These are phyloP conservation scores for Mesembrinibis cayennensis DNA, from an alignment of 2,113 vertebrate species.

Conservation along the genomic window DNA sequence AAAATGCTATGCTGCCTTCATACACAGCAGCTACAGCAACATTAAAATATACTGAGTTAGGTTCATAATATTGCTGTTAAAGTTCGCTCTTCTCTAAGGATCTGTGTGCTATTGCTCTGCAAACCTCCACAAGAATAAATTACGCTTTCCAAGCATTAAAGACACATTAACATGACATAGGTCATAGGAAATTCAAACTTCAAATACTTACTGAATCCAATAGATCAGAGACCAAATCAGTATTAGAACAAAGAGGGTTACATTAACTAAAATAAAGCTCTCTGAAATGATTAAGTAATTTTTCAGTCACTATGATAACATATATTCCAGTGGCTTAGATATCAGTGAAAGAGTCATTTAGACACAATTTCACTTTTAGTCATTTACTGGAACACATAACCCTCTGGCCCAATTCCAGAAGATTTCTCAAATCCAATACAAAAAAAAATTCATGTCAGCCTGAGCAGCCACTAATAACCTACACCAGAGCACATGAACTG, in stretches of 20 bases:
- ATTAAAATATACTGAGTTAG: not conserved
- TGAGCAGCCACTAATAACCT: not conserved
- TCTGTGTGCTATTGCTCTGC: not conserved
- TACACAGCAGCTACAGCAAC: not conserved
- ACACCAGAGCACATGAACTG: not conserved
- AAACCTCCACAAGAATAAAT: conserved; percentile 30
- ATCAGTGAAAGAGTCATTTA: conserved; percentile 50
- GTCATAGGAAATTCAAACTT: conserved; percentile 56
- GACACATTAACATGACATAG: conserved; percentile 31
- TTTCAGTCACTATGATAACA: conserved; percentile 30
- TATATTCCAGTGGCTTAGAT: conserved; percentile 6
- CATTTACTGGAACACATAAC: conserved; percentile 58
- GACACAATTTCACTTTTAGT: conserved; percentile 46
- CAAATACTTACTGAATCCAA: conserved; percentile 46
- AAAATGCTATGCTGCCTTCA: not conserved
- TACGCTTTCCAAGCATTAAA: not conserved
- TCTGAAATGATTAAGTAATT: conserved; percentile 41
- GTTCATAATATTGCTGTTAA: not conserved
- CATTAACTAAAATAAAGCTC: conserved; percentile 40
- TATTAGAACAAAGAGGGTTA: not conserved
- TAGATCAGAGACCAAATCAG: conserved; percentile 49
- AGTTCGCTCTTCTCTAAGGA: not conserved
- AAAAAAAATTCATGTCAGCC: not conserved
- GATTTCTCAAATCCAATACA: conserved; percentile 34
- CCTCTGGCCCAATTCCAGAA: conserved; percentile 42